Evolutionary conservation across 1,140 invertebrate species (phyloP).

Genomic region (Callitettix versicolor): DNA sequence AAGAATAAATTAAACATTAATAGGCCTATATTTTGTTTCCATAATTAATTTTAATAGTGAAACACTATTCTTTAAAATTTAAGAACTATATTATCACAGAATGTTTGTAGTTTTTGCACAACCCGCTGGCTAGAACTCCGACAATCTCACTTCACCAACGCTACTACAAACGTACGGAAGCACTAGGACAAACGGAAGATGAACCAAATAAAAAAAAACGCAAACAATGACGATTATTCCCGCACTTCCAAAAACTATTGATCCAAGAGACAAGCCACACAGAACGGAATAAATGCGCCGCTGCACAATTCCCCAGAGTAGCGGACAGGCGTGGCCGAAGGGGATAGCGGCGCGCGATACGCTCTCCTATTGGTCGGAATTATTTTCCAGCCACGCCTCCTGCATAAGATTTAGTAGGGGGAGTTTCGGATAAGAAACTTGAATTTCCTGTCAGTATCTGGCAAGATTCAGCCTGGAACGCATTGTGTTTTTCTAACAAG

Average conservation of each 20-base stretch:
- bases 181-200: too few relatives aligned
- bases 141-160: too few relatives aligned
- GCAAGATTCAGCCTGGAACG: slow-evolving; percentile 2
- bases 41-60: too few relatives aligned
- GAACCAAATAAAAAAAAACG: not conserved
- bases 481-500: slow-evolving; percentile 32
- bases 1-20: too few relatives aligned
- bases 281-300: slow-evolving; percentile 11
- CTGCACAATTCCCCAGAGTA: slow-evolving; percentile 7
- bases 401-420: not conserved
- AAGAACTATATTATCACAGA: too few relatives aligned
- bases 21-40: too few relatives aligned
- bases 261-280: slow-evolving; percentile 8
- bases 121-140: too few relatives aligned
- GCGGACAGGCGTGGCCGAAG: too few relatives aligned
- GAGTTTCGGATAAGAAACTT: slow-evolving; percentile 1
- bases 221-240: slow-evolving; percentile 5
- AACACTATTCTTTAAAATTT: too few relatives aligned
- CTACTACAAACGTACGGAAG: too few relatives aligned
- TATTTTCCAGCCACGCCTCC: not conserved
- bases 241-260: slow-evolving; percentile 7
- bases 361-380: not conserved
- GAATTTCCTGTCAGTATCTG: slow-evolving; percentile 14
- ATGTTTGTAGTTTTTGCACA: too few relatives aligned
- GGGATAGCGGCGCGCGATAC: not conserved